Conservation (phyloP, 2,888 invertebrate species). For the Chrysopilus asiliformis region DNA sequence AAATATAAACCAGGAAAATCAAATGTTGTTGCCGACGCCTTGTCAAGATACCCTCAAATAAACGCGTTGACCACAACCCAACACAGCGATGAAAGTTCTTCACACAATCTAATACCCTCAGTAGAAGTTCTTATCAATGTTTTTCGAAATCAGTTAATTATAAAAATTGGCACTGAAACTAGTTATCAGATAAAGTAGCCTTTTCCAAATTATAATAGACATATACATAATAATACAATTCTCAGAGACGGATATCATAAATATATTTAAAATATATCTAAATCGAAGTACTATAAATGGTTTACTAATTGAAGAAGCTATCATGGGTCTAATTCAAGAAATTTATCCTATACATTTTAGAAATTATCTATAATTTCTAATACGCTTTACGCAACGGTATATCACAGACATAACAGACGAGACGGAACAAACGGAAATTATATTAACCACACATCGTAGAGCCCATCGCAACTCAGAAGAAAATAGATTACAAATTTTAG, state of each 20-base stretch:
- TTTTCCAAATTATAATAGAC: not conserved
- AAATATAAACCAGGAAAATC: no score
- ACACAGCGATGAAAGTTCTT: not conserved
- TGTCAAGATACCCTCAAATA: no score
- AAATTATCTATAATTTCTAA: no score
- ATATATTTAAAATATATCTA: constrained; percentile 4
- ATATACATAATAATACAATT: no score
- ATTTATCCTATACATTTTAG: not conserved
- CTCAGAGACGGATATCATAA: no score
- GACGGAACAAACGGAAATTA: not conserved
- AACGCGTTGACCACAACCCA: not conserved
- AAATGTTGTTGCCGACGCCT: no score
- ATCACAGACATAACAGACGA: no score
- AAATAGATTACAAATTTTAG: not conserved
- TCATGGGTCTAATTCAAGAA: not conserved
- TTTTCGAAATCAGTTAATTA: not conserved
- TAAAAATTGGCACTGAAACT: not conserved
- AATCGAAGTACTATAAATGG: constrained; percentile 3
- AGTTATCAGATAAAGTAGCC: not conserved
- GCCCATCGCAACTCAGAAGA: constrained; percentile 3
- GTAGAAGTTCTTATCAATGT: not conserved
- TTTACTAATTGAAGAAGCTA: not conserved
- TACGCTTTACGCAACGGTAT: no score
- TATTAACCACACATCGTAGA: not conserved
- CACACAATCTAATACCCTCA: not conserved